Conservation (phyloP, 1,140 invertebrate species). For the Temnothorax nylanderi region DNA sequence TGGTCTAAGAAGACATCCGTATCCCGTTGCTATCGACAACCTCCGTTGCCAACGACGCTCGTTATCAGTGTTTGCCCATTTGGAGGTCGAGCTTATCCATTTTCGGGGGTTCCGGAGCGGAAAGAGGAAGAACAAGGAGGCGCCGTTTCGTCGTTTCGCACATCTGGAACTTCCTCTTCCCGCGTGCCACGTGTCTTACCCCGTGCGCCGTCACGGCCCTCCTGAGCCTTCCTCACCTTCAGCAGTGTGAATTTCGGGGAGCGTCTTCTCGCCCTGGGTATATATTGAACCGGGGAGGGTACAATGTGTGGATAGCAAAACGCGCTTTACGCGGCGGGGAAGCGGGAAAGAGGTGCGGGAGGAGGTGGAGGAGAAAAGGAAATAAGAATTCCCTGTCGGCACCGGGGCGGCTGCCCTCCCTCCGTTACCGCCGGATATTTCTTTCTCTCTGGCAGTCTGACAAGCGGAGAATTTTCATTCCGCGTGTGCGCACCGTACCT, state of each 20-base stretch:
- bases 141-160: background rate
- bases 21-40: background rate
- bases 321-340: conserved; percentile 11
- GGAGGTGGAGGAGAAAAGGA: background rate
- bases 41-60: conserved; percentile 6
- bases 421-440: conserved; percentile 31
- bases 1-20: background rate
- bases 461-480: conserved; percentile 35
- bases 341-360: background rate
- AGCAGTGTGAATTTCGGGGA: conserved; percentile 30
- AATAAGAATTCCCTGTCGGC: conserved; percentile 61
- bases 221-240: background rate
- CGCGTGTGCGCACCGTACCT: background rate
- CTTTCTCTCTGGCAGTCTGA: conserved; percentile 26
- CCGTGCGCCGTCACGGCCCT: background rate
- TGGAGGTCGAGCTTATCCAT: conserved; percentile 35
- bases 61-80: conserved; percentile 53
- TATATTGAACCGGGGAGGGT: conserved; percentile 50
- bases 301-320: conserved; percentile 43
- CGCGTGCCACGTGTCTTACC: background rate
- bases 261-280: background rate
- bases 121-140: conserved; percentile 44
- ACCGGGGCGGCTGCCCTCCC: conserved; percentile 1
- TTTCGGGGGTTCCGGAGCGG: conserved; percentile 32
- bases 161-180: conserved; percentile 39